A percentile compares a stretch with the other conserved stretches of the same genome.
Evolutionary conservation across 1,140 invertebrate genomes (phyloP).

Genomic region (Bombus difficillimus): DNA sequence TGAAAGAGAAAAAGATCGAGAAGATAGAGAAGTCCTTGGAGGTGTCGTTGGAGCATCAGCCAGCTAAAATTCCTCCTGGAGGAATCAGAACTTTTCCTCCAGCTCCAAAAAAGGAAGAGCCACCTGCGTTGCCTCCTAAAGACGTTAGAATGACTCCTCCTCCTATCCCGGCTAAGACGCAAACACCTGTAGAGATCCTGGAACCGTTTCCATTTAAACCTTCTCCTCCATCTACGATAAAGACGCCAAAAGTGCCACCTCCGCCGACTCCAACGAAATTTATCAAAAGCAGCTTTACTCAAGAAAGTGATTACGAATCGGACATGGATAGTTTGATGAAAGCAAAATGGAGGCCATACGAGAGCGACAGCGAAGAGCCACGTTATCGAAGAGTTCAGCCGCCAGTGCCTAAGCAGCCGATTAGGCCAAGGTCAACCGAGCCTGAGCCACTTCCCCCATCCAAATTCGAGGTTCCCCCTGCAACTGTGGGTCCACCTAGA

Average conservation of each 20-base stretch:
- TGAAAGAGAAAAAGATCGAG: conserved; percentile 84
- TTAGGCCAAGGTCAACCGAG: conserved; percentile 83
- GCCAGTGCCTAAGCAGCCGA: conserved; percentile 76
- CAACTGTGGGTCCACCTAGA: conserved; percentile 82
- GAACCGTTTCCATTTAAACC: conserved; percentile 83
- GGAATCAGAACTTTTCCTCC: conserved; percentile 83
- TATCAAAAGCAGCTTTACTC: conserved; percentile 83
- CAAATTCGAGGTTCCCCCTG: conserved; percentile 83
- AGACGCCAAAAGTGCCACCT: conserved; percentile 77
- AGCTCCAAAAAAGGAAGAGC: conserved; percentile 70
- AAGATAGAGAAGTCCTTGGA: conserved; percentile 84
- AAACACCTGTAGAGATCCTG: conserved; percentile 59
- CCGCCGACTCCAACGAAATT: conserved; percentile 86
- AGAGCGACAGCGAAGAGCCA: conserved; percentile 87
- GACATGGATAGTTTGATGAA: conserved; percentile 84
- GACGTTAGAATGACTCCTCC: conserved; percentile 79
- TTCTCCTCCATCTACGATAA: conserved; percentile 34
- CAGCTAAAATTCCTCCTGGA: conserved; percentile 82
- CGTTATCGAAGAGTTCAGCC: conserved; percentile 83
- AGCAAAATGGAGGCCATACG: conserved; percentile 86
- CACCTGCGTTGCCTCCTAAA: conserved; percentile 79
- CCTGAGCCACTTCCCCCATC: conserved; percentile 85
- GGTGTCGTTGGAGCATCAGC: conserved; percentile 83
- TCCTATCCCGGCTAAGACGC: conserved; percentile 77
- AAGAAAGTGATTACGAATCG: conserved; percentile 89